Evolutionary conservation across 1,140 invertebrate genomes (phyloP).

Genomic region (Platorchestia sp.): DNA sequence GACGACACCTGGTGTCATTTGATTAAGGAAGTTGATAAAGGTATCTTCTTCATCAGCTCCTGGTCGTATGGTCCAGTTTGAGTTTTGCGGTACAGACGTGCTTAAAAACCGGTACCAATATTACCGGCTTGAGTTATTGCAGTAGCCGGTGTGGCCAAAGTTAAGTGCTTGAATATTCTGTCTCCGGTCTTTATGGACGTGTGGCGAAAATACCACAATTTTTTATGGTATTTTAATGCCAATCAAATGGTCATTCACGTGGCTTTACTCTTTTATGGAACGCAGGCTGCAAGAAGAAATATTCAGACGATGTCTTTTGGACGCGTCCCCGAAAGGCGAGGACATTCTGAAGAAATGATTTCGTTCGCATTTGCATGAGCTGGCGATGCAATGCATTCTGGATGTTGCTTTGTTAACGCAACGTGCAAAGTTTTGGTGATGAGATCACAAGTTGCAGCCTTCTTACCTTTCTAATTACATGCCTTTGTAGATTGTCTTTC

Average conservation of each 20-base stretch:
- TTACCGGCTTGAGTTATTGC: background rate
- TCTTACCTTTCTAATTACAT: background rate
- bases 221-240: background rate
- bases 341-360: background rate
- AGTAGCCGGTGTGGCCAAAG: background rate
- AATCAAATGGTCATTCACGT: background rate
- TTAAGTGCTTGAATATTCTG: background rate
- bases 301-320: background rate
- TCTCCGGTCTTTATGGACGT: background rate
- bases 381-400: background rate
- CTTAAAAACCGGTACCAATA: background rate
- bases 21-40: background rate
- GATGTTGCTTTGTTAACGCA: background rate
- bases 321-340: background rate
- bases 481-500: background rate
- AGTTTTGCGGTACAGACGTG: background rate
- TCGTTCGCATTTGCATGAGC: background rate
- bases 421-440: background rate
- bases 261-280: background rate
- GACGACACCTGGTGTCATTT: constrained; percentile 6
- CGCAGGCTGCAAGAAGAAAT: background rate
- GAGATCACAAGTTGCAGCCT: background rate
- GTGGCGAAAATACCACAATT: background rate
- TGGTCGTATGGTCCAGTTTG: background rate
- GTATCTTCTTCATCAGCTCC: background rate